Evolutionary conservation across 53 echinoderm and acorn worm species (phyloP), one percentile per base, ranked within the genome.

Genomic region (Echinarachnius parma): DNA sequence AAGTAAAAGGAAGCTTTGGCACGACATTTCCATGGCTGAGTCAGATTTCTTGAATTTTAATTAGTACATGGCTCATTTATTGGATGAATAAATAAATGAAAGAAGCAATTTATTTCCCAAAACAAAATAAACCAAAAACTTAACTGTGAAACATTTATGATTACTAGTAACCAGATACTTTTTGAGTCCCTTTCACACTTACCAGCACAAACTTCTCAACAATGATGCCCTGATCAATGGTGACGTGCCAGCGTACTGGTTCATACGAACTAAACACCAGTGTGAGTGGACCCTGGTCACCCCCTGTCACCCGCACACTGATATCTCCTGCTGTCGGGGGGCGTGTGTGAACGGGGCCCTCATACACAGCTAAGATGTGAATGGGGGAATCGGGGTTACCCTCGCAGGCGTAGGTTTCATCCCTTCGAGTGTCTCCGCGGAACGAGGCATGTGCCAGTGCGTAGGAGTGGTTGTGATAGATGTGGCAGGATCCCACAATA

Each of bases 311-410:
- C 53, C 72, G 58, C 1, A 93, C 93, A 9, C 46, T 63, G 55
- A 89, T 83, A 7, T 88, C 80, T 4, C 92, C 92, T 2, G 92
- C 77, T 3, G 65, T 76, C 4, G 92, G 83, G 4, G 85, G 92
- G 45, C 81, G 35, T 10, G 89, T 81, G 70, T 92, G 82, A 25
- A 65, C 39, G 54, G 79, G 82, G 2, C 89, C 93, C 47, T 93
- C 93, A 36, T 93, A 86, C 1, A 93, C 89, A 28, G 76, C 75
- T 15, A 93, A 37, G 24, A 86, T 76, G 24, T 86, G 89, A 14
- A 86, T 75, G 11, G 62, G 67, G 46, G 78, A 53, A 20, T 21
- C 48, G 3, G 53, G 50, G 31, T 82, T 75, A 9, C 66, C 78
- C 19, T 76, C 27, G 47, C 84, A 76, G 15, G 61, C 59, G 46